Percentiles rank a stretch among this genome's conserved stretches.
Evolutionary conservation across 2,797 vertebrate genomes (phyloP).

Genomic region (Pteropus rufus): DNA sequence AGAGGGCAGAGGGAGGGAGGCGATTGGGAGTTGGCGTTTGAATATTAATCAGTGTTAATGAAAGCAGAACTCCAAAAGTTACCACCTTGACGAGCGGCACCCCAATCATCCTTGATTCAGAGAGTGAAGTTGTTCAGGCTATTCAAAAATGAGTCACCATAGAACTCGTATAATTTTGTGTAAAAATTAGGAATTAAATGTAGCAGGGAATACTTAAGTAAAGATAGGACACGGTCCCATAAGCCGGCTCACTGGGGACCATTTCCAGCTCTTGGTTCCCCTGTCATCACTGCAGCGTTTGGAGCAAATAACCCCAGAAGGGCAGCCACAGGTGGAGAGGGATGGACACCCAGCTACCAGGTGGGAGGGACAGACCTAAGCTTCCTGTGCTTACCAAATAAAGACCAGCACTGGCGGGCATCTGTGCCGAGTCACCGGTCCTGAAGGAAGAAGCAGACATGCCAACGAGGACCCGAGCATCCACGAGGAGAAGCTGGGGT

Average conservation of each 20-base stretch:
- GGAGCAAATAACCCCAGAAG: background rate
- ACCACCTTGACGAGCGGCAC: background rate
- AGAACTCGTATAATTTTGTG: background rate
- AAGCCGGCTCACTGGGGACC: background rate
- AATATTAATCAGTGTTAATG: background rate
- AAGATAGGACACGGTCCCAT: rapidly evolving
- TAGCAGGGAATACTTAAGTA: background rate
- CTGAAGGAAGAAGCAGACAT: rapidly evolving
- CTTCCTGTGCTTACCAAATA: background rate
- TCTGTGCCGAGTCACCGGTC: background rate
- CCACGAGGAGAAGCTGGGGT: rapidly evolving
- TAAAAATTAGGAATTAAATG: background rate
- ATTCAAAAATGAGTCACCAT: background rate
- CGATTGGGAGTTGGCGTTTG: background rate
- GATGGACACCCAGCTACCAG: background rate
- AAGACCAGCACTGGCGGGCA: background rate
- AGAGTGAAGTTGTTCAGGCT: background rate
- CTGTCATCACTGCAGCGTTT: background rate
- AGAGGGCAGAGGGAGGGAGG: background rate
- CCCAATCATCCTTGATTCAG: background rate
- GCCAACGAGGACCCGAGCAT: rapidly evolving
- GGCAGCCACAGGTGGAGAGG: background rate
- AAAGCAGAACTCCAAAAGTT: background rate
- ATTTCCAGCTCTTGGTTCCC: background rate
- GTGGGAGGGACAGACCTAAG: too few species aligned